These are phyloP conservation scores for Chorisops tibialis DNA, from an alignment of 2,888 invertebrate species.

Conservation along the genomic window DNA sequence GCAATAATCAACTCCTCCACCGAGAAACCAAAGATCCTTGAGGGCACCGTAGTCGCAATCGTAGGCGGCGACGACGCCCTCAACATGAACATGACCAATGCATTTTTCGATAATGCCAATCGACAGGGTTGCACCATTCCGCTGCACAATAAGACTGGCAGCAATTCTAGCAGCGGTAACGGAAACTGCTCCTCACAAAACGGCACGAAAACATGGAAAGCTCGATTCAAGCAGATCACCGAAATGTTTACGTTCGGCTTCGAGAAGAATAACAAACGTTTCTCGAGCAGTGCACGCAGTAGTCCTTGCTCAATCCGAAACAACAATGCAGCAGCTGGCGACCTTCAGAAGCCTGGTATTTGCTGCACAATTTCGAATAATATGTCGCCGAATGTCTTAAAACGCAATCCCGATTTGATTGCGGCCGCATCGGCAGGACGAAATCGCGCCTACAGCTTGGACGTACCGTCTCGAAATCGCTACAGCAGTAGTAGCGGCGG, in stretches of 20 bases:
- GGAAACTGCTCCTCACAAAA: constrained; percentile 34
- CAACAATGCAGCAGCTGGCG: constrained; percentile 40
- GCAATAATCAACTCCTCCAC: constrained; percentile 28
- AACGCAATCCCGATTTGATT: constrained; percentile 39
- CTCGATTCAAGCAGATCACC: constrained; percentile 50
- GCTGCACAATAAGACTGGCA: constrained; percentile 1
- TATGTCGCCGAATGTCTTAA: constrained; percentile 40
- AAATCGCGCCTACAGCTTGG: constrained; percentile 51
- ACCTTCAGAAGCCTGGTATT: constrained; percentile 32
- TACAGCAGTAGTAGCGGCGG: constrained; percentile 47
- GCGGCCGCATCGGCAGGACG: constrained; percentile 40
- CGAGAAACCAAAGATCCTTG: constrained; percentile 32
- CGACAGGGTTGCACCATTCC: background rate
- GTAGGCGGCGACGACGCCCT: constrained; percentile 33
- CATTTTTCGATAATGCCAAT: constrained; percentile 16
- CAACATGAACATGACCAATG: constrained; percentile 35
- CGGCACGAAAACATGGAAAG: constrained; percentile 45
- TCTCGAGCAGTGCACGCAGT: constrained; percentile 41
- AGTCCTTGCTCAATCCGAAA: constrained; percentile 47
- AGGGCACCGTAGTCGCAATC: constrained; percentile 32
- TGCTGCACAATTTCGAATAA: constrained; percentile 51
- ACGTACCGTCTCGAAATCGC: constrained; percentile 47
- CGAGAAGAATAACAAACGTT: constrained; percentile 49
- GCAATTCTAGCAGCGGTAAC: constrained; percentile 21
- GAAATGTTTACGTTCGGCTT: constrained; percentile 51